A percentile compares a stretch with the other conserved stretches of the same genome.
These are phyloP conservation scores for Cyprinodon tularosa DNA, from an alignment of 2,113 vertebrate species.

Conservation along the genomic window DNA sequence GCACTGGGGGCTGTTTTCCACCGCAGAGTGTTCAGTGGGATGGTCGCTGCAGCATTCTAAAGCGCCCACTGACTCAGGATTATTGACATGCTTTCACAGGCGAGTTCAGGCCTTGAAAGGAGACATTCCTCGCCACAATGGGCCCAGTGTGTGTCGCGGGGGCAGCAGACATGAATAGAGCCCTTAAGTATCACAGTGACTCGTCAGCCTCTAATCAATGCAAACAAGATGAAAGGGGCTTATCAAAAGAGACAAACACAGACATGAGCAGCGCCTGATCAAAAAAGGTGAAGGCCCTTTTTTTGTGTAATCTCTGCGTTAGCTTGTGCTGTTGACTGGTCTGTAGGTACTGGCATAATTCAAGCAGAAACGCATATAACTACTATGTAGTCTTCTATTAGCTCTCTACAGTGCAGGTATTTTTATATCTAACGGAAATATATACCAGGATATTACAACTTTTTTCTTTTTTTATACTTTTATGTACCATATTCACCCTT, in stretches of 20 bases:
- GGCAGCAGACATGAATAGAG: conserved; percentile 73
- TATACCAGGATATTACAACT: too few species aligned
- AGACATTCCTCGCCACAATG: conserved; percentile 84
- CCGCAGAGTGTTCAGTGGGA: conserved; percentile 52
- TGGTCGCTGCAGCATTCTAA: conserved; percentile 61
- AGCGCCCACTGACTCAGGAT: conserved; percentile 75
- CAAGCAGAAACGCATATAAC: background rate
- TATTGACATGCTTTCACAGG: conserved; percentile 82
- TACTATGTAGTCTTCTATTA: too few species aligned
- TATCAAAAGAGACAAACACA: conserved; percentile 80
- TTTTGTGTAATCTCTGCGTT: conserved; percentile 21
- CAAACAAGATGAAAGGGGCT: conserved; percentile 81
- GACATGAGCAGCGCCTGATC: conserved; percentile 71
- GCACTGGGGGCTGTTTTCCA: conserved; percentile 61
- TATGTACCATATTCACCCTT: too few species aligned
- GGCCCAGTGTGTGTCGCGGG: conserved; percentile 77
- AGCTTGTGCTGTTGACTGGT: conserved; percentile 28
- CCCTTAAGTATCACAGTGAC: conserved; percentile 77
- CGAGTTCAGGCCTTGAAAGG: conserved; percentile 83
- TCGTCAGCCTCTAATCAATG: conserved; percentile 81
- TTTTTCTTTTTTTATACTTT: too few species aligned
- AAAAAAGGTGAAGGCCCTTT: conserved; percentile 43
- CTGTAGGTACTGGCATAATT: conserved; percentile 1
- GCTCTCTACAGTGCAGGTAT: too few species aligned
- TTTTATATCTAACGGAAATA: too few species aligned